A percentile compares a stretch with the other conserved stretches of the same genome.
These are phyloP conservation scores for Belgica antarctica DNA, from an alignment of 2,888 invertebrate species.

Conservation along the genomic window DNA sequence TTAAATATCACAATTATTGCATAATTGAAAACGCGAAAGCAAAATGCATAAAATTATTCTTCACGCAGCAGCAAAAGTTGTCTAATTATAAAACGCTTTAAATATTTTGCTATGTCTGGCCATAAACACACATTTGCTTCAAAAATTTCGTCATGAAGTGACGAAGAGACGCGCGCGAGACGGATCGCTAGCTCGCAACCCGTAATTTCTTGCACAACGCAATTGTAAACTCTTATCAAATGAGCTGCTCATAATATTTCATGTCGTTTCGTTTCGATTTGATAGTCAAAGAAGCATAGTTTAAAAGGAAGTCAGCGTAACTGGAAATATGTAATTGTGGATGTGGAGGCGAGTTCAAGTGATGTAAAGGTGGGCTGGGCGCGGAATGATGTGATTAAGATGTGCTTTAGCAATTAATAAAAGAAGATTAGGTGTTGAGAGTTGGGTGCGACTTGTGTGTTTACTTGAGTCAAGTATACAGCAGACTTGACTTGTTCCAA, in stretches of 20 bases:
- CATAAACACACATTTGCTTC: background rate
- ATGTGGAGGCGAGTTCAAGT: too few relatives aligned
- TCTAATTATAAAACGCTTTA: constrained; percentile 2
- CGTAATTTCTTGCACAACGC: background rate
- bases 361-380: too few relatives aligned
- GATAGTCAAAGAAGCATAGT: too few relatives aligned
- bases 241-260: background rate
- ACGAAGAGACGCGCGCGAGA: background rate
- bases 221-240: constrained; percentile 1
- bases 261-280: background rate
- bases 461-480: too few relatives aligned
- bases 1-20: background rate
- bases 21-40: background rate
- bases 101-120: constrained; percentile 4
- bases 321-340: too few relatives aligned
- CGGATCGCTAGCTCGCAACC: too few relatives aligned
- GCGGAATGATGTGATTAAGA: too few relatives aligned
- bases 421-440: too few relatives aligned
- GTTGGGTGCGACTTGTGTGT: too few relatives aligned
- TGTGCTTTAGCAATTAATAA: too few relatives aligned
- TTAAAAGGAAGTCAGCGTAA: too few relatives aligned
- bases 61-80: background rate
- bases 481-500: too few relatives aligned
- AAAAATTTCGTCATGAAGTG: background rate
- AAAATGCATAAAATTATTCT: constrained; percentile 2